phyloP scores from a whole-genome alignment of 2,113 vertebrate species.

The Melanerpes aurifrons region DNA sequence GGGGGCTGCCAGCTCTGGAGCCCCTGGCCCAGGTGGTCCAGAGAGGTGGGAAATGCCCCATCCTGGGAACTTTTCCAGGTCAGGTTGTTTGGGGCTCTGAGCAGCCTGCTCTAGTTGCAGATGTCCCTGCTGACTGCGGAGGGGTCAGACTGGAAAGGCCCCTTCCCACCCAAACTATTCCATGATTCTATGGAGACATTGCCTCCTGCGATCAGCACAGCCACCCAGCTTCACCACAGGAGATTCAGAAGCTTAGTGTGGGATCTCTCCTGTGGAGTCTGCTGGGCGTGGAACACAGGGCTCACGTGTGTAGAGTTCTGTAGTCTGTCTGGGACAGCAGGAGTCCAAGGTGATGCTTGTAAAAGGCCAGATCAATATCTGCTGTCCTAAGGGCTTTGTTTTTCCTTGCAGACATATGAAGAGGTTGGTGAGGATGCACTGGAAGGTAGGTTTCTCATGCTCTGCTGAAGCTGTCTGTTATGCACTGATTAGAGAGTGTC shows the following conservation, averaged over 20 bases:
- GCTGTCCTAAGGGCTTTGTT: neutral
- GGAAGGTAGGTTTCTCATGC: conserved; percentile 80
- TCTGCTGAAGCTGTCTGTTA: neutral
- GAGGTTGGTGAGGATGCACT: conserved; percentile 85
- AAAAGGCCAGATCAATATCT: neutral
- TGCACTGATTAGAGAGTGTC: neutral
- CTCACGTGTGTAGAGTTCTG: neutral
- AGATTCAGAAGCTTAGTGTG: neutral
- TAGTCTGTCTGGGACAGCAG: neutral
- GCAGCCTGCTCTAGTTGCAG: neutral
- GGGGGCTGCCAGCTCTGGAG: neutral
- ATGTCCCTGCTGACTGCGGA: neutral
- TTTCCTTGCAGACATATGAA: conserved; percentile 82
- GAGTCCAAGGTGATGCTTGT: neutral
- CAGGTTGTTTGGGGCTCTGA: neutral
- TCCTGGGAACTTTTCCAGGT: neutral
- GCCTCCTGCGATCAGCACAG: neutral
- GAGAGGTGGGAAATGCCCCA: neutral
- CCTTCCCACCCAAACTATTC: neutral
- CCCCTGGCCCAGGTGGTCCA: neutral
- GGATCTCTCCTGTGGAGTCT: neutral
- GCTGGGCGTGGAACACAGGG: neutral
- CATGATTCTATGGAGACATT: neutral
- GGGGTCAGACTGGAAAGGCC: too few species aligned
- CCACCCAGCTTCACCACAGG: neutral